Percentiles rank a stretch among this genome's conserved stretches.
These are phyloP conservation scores for Orussus abietinus DNA, from an alignment of 1,140 invertebrate species.

Conservation along the genomic window DNA sequence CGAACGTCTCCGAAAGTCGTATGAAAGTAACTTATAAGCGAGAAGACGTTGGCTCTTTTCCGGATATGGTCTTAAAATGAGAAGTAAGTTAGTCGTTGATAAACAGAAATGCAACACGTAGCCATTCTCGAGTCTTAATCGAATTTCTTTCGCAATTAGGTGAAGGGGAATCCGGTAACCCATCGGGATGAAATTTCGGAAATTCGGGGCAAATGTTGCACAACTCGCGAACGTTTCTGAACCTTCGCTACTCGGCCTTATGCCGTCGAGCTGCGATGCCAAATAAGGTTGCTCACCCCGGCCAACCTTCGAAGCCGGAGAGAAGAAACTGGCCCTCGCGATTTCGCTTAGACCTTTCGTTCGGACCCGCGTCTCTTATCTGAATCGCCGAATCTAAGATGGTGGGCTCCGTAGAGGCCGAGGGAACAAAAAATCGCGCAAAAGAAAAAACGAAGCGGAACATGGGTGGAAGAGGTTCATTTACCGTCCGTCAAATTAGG, in stretches of 20 bases:
- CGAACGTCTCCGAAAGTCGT: too few relatives aligned
- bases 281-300: slow-evolving; percentile 30
- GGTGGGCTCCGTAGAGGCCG: slow-evolving; percentile 2
- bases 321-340: slow-evolving; percentile 17
- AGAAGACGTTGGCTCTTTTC: too few relatives aligned
- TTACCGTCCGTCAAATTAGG: slow-evolving; percentile 21
- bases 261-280: slow-evolving; percentile 10
- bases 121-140: too few relatives aligned
- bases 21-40: too few relatives aligned
- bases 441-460: slow-evolving; percentile 7
- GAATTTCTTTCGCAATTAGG: too few relatives aligned
- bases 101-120: too few relatives aligned
- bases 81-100: too few relatives aligned
- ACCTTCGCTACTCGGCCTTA: slow-evolving; percentile 11
- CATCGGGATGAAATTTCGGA: too few relatives aligned
- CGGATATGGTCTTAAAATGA: too few relatives aligned
- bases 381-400: slow-evolving; percentile 26
- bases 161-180: too few relatives aligned
- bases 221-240: background rate
- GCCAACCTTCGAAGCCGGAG: slow-evolving; percentile 4
- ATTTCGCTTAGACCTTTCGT: slow-evolving; percentile 21
- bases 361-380: slow-evolving; percentile 20
- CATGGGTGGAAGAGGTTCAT: slow-evolving; percentile 5
- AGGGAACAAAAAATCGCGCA: slow-evolving; percentile 5
- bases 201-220: background rate